Evolutionary conservation across 2,888 invertebrate genomes (phyloP).

Genomic region (Leptogaster cylindrica): DNA sequence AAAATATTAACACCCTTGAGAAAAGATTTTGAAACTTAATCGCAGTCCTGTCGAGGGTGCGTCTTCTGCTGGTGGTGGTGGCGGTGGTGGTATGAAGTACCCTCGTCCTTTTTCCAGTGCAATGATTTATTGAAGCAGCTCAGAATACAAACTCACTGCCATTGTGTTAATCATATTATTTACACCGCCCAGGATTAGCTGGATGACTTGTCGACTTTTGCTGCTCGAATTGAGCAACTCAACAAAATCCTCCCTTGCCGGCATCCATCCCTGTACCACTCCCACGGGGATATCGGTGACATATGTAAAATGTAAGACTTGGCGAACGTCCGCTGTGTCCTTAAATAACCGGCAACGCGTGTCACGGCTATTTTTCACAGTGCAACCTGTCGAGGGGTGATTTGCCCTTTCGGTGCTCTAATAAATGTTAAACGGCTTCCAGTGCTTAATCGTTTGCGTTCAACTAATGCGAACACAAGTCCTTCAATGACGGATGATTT

Average conservation of each 20-base stretch:
- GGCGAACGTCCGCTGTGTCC: conserved; percentile 57
- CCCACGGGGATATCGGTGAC: conserved; percentile 63
- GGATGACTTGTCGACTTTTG: conserved; percentile 56
- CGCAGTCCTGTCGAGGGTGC: not conserved
- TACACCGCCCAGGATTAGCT: conserved; percentile 62
- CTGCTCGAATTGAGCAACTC: not conserved
- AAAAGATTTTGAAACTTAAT: conserved; percentile 3
- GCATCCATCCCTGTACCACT: conserved; percentile 56
- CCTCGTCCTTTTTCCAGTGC: not conserved
- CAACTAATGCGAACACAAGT: conserved; percentile 8
- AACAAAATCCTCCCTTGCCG: conserved; percentile 41
- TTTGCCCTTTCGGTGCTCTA: conserved; percentile 16
- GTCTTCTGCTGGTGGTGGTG: not conserved
- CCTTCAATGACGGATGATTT: not conserved
- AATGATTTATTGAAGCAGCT: conserved; percentile 35
- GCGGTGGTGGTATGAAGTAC: too few relatives aligned
- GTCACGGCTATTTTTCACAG: conserved; percentile 44
- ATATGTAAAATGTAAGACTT: conserved; percentile 62
- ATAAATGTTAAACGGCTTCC: conserved; percentile 28
- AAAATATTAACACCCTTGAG: conserved; percentile 30
- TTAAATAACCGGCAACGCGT: conserved; percentile 59
- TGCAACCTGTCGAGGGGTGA: not conserved
- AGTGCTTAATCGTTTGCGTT: conserved; percentile 26
- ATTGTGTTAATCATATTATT: conserved; percentile 62
- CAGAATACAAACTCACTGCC: conserved; percentile 43